A percentile compares a stretch with the other conserved stretches of the same genome.
phyloP scores from a whole-genome alignment of 2,797 vertebrate genomes.

The Psittacula echo region DNA sequence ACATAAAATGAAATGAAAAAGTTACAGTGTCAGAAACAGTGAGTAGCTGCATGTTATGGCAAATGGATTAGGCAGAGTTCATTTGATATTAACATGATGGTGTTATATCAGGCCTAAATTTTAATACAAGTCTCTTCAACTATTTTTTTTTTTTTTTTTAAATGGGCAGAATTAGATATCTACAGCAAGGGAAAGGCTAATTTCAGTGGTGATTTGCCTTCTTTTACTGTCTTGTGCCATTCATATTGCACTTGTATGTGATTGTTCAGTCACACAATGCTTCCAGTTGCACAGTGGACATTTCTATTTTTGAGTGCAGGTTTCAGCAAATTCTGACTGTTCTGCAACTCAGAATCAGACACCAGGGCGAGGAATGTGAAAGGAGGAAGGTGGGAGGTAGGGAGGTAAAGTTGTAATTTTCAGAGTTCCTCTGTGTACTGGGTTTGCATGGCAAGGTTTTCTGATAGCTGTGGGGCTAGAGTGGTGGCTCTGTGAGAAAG shows the following conservation, averaged over 20 bases:
- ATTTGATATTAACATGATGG: not conserved
- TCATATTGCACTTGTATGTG: not conserved
- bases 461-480: not conserved
- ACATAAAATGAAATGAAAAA: not conserved
- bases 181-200: not conserved
- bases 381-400: not conserved
- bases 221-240: not conserved
- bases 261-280: not conserved
- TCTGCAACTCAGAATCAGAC: not conserved
- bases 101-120: not conserved
- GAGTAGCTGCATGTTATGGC: not conserved
- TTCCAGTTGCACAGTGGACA: not conserved
- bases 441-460: not conserved
- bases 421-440: not conserved
- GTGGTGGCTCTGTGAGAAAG: not conserved
- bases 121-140: not conserved
- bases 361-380: not conserved
- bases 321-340: not conserved
- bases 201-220: not conserved
- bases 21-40: not conserved
- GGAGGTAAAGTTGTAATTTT: not conserved
- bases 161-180: not conserved
- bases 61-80: not conserved
- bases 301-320: not conserved
- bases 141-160: not conserved